Evolutionary conservation across 2,113 vertebrate species (phyloP), one percentile per base, ranked within the genome.

Genomic region (Phyllostomus discolor): DNA sequence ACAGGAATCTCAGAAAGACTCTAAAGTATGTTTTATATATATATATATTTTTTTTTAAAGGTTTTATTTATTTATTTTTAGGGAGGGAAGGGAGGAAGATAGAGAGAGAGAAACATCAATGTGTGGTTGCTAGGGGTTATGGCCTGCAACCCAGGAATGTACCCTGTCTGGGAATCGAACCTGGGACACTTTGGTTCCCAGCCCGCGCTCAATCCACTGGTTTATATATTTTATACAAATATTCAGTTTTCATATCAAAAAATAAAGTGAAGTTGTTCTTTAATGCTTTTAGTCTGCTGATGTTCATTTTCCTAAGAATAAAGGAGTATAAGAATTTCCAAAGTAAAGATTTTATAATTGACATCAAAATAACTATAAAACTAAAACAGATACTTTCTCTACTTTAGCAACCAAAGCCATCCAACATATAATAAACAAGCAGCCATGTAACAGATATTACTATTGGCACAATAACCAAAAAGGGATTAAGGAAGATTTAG

Each of bases 171-270:
- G n/a, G n/a, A n/a, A n/a, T n/a, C n/a, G n/a, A n/a, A n/a, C n/a
- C n/a, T n/a, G n/a, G n/a, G n/a, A n/a, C n/a, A n/a, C n/a, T n/a
- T n/a, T n/a, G n/a, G n/a, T n/a, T n/a, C n/a, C n/a, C n/a, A n/a
- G n/a, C n/a, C n/a, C n/a, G n/a, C n/a, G n/a, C n/a, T n/a, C n/a
- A n/a, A n/a, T n/a, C n/a, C n/a, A n/a, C n/a, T n/a, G n/a, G n/a
- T 95, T 92, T 94, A 20, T 79, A 57, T 73, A 90, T 90, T 91
- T 96, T 64, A 91, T 41, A 78, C 24, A 88, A 70, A 59, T 79
- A 87, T 78, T 79, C 82, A 10, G 59, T 79, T 90, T 80, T 86
- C 31, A 62, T 26, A 48, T 88, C 5, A 93, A 96, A 94, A 73
- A 41, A 17, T 75, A 67, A 82, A 81, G 35, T 22, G 26, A 72